These are phyloP conservation scores for Entomobrya multifasciata DNA, from an alignment of 2,888 invertebrate species.

Conservation along the genomic window DNA sequence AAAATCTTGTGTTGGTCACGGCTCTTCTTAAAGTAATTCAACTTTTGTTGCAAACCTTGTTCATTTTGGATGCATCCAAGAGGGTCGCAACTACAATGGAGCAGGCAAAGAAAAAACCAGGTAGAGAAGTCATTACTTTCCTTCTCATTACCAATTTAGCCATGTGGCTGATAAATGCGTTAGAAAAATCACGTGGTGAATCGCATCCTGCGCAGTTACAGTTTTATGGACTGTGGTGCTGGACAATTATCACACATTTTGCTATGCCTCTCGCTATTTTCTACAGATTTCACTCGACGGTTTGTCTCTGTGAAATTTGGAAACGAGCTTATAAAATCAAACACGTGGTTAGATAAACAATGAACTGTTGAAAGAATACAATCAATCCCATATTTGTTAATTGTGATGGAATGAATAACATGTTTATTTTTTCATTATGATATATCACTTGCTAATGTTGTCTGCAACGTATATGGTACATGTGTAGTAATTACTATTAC, in stretches of 20 bases:
- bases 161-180: conserved; percentile 88
- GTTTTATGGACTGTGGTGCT: conserved; percentile 82
- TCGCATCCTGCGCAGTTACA: conserved; percentile 82
- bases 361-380: too few relatives aligned
- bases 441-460: too few relatives aligned
- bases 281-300: conserved; percentile 82
- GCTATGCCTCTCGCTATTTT: conserved; percentile 82
- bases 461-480: too few relatives aligned
- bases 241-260: conserved; percentile 82
- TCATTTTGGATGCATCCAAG: conserved; percentile 93
- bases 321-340: conserved; percentile 82
- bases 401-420: too few relatives aligned
- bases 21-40: conserved; percentile 93
- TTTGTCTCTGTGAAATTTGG: conserved; percentile 83
- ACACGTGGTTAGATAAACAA: conserved; percentile 5
- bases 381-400: too few relatives aligned
- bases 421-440: too few relatives aligned
- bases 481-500: too few relatives aligned
- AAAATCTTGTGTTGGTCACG: conserved; percentile 91
- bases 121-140: conserved; percentile 95
- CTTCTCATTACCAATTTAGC: conserved; percentile 86
- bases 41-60: conserved; percentile 94
- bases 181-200: conserved; percentile 82
- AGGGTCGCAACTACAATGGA: conserved; percentile 90
- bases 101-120: conserved; percentile 93